phyloP scores from a whole-genome alignment of 2,888 invertebrate genomes.

The Agonopterix arenella region DNA sequence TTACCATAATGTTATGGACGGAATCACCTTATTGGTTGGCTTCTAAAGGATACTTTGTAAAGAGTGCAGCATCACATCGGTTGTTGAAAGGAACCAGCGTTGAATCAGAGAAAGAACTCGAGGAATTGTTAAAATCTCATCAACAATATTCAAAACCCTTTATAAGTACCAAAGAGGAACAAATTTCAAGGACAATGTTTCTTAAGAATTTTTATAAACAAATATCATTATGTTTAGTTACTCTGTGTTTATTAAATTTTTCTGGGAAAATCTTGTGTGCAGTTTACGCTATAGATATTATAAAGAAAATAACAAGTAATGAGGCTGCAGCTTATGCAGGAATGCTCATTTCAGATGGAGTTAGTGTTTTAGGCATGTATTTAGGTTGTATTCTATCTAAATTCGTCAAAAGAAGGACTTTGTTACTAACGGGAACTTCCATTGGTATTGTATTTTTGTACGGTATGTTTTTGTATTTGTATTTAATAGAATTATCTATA shows the following conservation, averaged over 20 bases:
- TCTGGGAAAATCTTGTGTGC: slow-evolving; percentile 16
- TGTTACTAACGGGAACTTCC: slow-evolving; percentile 9
- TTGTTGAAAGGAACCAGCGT: not conserved
- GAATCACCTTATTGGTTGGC: slow-evolving; percentile 19
- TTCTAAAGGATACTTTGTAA: slow-evolving; percentile 12
- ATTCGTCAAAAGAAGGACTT: slow-evolving; percentile 9
- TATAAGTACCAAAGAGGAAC: not conserved
- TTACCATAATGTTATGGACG: slow-evolving; percentile 12
- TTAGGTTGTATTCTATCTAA: slow-evolving; percentile 11
- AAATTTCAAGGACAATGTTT: not conserved
- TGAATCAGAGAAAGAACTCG: slow-evolving; percentile 15
- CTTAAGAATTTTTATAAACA: not conserved
- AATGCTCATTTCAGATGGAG: slow-evolving; percentile 19
- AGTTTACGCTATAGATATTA: slow-evolving; percentile 17
- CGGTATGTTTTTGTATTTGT: slow-evolving; percentile 8
- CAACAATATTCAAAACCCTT: not conserved
- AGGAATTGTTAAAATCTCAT: not conserved
- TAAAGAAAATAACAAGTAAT: slow-evolving; percentile 14
- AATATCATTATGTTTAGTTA: not conserved
- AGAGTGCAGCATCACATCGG: slow-evolving; percentile 1
- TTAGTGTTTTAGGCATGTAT: slow-evolving; percentile 14
- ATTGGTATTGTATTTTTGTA: slow-evolving; percentile 18
- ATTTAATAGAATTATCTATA: not conserved
- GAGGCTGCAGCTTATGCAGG: slow-evolving; percentile 16
- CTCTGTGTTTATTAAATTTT: slow-evolving; percentile 4